Evolutionary conservation across 2,888 invertebrate species (phyloP).

Genomic region (Platynereis dumerilii): DNA sequence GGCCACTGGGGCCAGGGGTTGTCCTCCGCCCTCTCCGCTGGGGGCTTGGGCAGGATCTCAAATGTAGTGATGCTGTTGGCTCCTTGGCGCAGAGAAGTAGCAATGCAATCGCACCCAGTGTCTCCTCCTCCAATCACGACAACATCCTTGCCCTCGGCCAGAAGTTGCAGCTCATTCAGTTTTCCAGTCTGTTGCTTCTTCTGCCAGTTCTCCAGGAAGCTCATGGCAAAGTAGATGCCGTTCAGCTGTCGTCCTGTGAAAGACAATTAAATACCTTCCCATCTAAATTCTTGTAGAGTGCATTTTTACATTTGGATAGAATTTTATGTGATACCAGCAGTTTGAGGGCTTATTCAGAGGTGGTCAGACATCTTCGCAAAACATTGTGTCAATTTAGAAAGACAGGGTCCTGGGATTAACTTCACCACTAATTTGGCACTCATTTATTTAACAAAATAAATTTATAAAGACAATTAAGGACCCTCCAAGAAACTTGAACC

Average conservation of each 20-base stretch:
- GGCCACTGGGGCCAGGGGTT: constrained; percentile 99
- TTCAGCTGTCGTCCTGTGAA: constrained; percentile 82
- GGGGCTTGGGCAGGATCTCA: constrained; percentile 95
- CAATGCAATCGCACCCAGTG: constrained; percentile 97
- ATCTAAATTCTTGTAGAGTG: neutral
- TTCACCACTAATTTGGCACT: no score
- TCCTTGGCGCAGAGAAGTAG: constrained; percentile 92
- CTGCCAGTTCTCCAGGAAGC: constrained; percentile 95
- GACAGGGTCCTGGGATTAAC: no score
- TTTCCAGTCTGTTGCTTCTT: constrained; percentile 78
- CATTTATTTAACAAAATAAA: no score
- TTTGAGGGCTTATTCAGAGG: no score
- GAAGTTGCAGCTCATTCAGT: constrained; percentile 68
- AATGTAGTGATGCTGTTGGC: constrained; percentile 92
- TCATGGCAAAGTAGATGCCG: constrained; percentile 98
- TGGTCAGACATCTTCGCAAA: no score
- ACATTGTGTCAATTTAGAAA: no score
- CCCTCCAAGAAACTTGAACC: no score
- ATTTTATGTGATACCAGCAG: no score
- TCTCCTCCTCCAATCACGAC: constrained; percentile 88
- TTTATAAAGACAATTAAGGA: no score
- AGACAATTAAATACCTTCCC: constrained; percentile 23
- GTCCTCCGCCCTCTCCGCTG: constrained; percentile 77
- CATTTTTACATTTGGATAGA: neutral
- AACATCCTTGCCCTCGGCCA: constrained; percentile 92